Evolutionary conservation across 2,797 vertebrate genomes (phyloP).

Genomic region (Neopelma chrysocephalum): DNA sequence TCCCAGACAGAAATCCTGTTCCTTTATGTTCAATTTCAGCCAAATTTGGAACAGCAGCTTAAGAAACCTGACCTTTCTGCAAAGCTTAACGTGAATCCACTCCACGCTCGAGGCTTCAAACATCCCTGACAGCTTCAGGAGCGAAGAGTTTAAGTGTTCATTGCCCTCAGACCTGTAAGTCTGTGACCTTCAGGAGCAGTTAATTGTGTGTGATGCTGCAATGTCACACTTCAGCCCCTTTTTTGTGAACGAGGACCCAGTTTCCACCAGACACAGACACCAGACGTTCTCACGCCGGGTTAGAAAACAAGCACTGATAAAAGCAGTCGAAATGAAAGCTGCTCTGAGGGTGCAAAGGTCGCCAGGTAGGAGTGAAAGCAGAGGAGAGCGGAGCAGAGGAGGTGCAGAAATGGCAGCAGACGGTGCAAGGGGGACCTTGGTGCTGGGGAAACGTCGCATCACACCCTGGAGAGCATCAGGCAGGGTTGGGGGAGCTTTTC

Average conservation of each 20-base stretch:
- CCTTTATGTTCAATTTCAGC: background rate
- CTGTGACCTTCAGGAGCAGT: background rate
- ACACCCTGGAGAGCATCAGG: background rate
- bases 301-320: background rate
- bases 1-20: background rate
- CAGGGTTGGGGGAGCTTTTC: background rate
- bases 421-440: background rate
- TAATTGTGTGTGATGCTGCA: background rate
- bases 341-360: conserved; percentile 9
- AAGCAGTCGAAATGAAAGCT: background rate
- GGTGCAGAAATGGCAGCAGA: conserved; percentile 40
- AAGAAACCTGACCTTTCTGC: background rate
- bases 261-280: background rate
- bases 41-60: background rate
- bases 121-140: background rate
- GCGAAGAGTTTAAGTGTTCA: background rate
- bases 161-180: background rate
- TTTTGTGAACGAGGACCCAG: background rate
- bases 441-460: conserved; percentile 12
- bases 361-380: conserved; percentile 11
- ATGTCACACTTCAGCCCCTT: background rate
- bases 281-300: background rate
- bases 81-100: background rate
- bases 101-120: background rate
- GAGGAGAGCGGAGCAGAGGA: background rate